Conservation (phyloP, 2,113 vertebrate genomes). For the Poeciliopsis occidentalis region DNA sequence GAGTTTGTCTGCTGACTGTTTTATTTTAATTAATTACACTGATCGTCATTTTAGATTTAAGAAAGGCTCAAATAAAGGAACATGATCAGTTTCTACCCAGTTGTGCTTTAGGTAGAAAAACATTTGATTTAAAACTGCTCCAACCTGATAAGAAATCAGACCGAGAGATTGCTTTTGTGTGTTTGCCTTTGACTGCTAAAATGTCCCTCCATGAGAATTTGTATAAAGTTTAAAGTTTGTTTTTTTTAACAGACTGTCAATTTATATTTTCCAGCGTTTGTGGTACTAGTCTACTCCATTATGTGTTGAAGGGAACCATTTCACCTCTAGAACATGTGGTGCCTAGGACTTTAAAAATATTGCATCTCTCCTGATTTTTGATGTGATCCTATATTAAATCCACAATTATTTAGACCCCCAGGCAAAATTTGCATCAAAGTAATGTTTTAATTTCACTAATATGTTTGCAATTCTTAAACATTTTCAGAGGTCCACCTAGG, state of each 20-base stretch:
- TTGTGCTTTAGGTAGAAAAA: background rate
- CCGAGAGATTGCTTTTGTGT: background rate
- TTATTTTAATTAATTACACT: slow-evolving; percentile 6
- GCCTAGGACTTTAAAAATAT: too few species aligned
- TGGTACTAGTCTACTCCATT: background rate
- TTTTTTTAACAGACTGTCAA: too few species aligned
- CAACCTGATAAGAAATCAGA: background rate
- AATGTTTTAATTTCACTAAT: background rate
- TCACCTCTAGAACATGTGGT: background rate
- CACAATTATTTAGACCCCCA: background rate
- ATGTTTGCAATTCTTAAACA: background rate
- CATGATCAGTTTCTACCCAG: background rate
- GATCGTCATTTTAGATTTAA: slow-evolving; percentile 1
- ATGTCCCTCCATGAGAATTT: background rate
- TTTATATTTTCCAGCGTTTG: too few species aligned
- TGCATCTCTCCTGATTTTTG: too few species aligned
- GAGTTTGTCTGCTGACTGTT: background rate
- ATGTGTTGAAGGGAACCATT: background rate
- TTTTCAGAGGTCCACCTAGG: background rate
- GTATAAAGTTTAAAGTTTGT: too few species aligned
- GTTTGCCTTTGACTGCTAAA: background rate
- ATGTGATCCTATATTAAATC: too few species aligned
- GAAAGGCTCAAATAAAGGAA: background rate
- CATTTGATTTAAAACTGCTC: background rate
- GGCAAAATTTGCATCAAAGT: background rate